These are phyloP conservation scores for Australoheros facetus DNA, from an alignment of 2,797 vertebrate species.

Conservation along the genomic window DNA sequence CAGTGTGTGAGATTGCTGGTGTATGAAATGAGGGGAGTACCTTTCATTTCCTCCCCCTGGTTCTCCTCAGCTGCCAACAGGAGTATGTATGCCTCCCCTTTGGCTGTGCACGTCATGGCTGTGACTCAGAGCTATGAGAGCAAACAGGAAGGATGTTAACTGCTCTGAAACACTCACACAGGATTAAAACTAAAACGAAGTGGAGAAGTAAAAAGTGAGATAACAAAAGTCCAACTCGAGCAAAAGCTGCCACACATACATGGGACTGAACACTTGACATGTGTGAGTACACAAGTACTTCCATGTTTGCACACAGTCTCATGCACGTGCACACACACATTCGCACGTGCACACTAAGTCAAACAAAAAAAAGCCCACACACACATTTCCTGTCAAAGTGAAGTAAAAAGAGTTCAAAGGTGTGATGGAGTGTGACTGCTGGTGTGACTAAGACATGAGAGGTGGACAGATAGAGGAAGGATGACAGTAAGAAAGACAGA, in stretches of 20 bases:
- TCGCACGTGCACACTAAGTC: slow-evolving; percentile 4
- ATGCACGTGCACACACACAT: neutral
- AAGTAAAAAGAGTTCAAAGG: slow-evolving; percentile 59
- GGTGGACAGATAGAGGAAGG: slow-evolving; percentile 55
- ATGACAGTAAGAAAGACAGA: slow-evolving; percentile 70
- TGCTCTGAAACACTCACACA: slow-evolving; percentile 35
- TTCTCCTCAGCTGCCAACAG: slow-evolving; percentile 60
- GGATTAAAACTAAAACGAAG: slow-evolving; percentile 13
- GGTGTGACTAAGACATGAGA: slow-evolving; percentile 49
- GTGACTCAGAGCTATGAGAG: slow-evolving; percentile 76
- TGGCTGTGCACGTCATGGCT: slow-evolving; percentile 49
- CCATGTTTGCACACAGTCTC: slow-evolving; percentile 38
- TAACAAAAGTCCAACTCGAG: slow-evolving; percentile 24
- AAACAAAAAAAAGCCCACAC: slow-evolving; percentile 16
- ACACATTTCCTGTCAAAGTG: slow-evolving; percentile 52
- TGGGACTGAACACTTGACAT: slow-evolving; percentile 13
- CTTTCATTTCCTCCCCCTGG: slow-evolving; percentile 74
- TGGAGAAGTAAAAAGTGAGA: slow-evolving; percentile 2
- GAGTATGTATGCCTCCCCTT: slow-evolving; percentile 62
- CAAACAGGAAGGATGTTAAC: slow-evolving; percentile 81
- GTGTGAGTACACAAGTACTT: slow-evolving; percentile 32
- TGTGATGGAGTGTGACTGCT: slow-evolving; percentile 63
- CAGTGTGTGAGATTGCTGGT: slow-evolving; percentile 73
- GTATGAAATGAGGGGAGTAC: slow-evolving; percentile 78
- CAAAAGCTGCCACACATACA: slow-evolving; percentile 33